Conservation (phyloP, 2,888 invertebrate genomes). For the Acrobasis repandana region DNA sequence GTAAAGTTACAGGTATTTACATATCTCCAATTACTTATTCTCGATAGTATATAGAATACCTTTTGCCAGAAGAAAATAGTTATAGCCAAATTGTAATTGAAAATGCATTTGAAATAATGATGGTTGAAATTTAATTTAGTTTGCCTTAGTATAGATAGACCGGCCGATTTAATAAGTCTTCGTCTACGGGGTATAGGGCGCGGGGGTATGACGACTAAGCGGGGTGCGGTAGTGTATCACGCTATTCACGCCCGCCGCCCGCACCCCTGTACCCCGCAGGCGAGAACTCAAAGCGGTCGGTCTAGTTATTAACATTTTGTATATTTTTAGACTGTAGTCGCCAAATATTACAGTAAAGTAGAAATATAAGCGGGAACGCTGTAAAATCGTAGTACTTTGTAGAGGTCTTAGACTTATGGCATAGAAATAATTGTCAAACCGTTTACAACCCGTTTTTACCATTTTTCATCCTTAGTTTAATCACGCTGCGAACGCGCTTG, state of each 20-base stretch:
- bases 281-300: too few relatives aligned
- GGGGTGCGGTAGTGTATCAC: too few relatives aligned
- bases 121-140: background rate
- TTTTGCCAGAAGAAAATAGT: background rate
- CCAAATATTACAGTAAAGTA: conserved; percentile 1
- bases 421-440: background rate
- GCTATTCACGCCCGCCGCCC: too few relatives aligned
- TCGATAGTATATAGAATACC: background rate
- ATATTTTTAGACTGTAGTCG: background rate
- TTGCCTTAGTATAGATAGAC: background rate
- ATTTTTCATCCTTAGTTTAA: too few relatives aligned
- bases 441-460: background rate
- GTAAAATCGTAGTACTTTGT: background rate
- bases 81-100: background rate
- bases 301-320: background rate
- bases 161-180: too few relatives aligned
- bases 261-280: too few relatives aligned
- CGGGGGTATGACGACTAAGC: too few relatives aligned
- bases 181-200: too few relatives aligned
- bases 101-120: too few relatives aligned
- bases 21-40: conserved; percentile 3
- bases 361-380: background rate
- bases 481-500: too few relatives aligned
- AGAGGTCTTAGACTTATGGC: background rate
- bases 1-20: conserved; percentile 5